A percentile compares a stretch with the other conserved stretches of the same genome.
Evolutionary conservation across 2,888 invertebrate genomes (phyloP).

Genomic region (Drosophila setosimentum): DNA sequence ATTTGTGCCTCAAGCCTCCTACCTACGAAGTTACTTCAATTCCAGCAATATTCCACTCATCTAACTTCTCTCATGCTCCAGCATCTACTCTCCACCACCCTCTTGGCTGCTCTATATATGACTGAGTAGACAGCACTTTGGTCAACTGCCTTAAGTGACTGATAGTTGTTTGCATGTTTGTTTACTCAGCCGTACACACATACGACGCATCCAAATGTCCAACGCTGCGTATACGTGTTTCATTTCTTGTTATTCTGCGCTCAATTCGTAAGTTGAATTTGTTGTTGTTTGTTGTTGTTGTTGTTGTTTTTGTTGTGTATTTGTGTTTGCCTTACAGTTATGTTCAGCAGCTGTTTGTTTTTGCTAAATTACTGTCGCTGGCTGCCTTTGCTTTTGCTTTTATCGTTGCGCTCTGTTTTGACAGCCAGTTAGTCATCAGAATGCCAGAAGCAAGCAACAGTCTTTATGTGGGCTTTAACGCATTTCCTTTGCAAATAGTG

Average conservation of each 20-base stretch:
- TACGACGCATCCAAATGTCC: conserved; percentile 6
- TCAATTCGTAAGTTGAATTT: conserved; percentile 65
- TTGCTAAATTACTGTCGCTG: conserved; percentile 71
- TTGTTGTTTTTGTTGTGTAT: conserved; percentile 22
- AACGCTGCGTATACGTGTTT: conserved; percentile 56
- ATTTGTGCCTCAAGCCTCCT: conserved; percentile 24
- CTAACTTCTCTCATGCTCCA: conserved; percentile 29
- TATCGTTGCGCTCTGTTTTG: conserved; percentile 63
- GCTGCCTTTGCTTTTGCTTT: conserved; percentile 58
- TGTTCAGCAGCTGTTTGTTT: conserved; percentile 64
- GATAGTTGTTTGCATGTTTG: conserved; percentile 80
- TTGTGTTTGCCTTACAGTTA: conserved; percentile 72
- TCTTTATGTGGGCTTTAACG: conserved; percentile 49
- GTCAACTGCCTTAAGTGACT: conserved; percentile 73
- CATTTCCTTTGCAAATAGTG: conserved; percentile 75
- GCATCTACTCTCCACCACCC: neutral
- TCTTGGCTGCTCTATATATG: neutral
- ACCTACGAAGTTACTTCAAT: conserved; percentile 28
- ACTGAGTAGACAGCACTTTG: conserved; percentile 51
- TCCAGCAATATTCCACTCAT: conserved; percentile 20
- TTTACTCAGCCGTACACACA: conserved; percentile 55
- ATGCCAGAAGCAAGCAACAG: conserved; percentile 41
- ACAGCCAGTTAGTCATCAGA: conserved; percentile 70
- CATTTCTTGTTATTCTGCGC: conserved; percentile 36
- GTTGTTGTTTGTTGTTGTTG: conserved; percentile 10